Percentiles rank a stretch among this genome's conserved stretches.
These are phyloP conservation scores for Pungitius pungitius DNA, from an alignment of 2,113 vertebrate genomes.

Conservation along the genomic window DNA sequence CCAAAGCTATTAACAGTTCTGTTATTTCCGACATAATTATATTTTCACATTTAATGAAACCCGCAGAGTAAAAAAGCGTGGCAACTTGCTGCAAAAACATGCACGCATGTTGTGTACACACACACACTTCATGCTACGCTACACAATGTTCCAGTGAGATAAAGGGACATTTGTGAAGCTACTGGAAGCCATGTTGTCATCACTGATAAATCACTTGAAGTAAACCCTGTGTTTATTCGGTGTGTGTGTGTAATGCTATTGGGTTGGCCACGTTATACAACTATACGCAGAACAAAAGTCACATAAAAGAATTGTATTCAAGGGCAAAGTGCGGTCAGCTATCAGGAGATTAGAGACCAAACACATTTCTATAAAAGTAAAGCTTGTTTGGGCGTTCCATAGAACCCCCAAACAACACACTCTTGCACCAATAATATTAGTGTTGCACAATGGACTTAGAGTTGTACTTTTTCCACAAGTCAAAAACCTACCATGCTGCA, in stretches of 20 bases:
- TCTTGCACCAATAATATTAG: background rate
- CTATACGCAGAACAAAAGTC: constrained; percentile 25
- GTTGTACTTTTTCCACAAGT: background rate
- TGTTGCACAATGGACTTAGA: background rate
- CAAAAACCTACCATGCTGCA: background rate
- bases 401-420: background rate
- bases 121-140: constrained; percentile 39
- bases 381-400: background rate
- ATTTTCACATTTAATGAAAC: constrained; percentile 1
- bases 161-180: constrained; percentile 45
- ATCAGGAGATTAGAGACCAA: constrained; percentile 12
- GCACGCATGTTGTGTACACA: background rate
- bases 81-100: background rate
- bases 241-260: constrained; percentile 10
- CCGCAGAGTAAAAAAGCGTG: background rate
- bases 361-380: background rate
- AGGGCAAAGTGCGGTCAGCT: constrained; percentile 18
- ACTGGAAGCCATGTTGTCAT: constrained; percentile 59
- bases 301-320: constrained; percentile 1
- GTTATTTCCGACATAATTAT: constrained; percentile 4
- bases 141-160: constrained; percentile 49
- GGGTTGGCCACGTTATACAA: constrained; percentile 15
- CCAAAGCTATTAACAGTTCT: constrained; percentile 12
- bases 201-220: constrained; percentile 49
- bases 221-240: constrained; percentile 17